Conservation (phyloP, 1,140 invertebrate species). For the Sipha flava region DNA sequence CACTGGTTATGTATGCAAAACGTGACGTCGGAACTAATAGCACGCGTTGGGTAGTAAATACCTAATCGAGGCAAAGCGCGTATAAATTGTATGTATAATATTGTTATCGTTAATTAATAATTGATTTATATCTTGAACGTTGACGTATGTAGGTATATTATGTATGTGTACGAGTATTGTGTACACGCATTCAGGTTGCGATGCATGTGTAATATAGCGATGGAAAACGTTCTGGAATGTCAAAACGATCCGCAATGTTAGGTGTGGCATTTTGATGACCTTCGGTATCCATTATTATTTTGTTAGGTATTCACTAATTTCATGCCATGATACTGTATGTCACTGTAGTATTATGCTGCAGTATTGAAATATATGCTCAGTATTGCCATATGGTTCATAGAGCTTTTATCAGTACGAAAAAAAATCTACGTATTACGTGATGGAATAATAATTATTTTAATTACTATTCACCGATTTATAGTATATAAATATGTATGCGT, state of each 20-base stretch:
- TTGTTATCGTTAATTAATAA: not conserved
- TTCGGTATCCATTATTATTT: constrained; percentile 17
- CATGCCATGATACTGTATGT: not conserved
- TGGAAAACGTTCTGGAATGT: constrained; percentile 30
- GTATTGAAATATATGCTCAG: too few species aligned
- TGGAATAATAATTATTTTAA: not conserved
- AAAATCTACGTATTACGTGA: not conserved
- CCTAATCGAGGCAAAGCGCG: not conserved
- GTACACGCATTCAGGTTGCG: not conserved
- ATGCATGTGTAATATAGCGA: not conserved
- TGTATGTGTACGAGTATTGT: not conserved
- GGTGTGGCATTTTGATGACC: constrained; percentile 28
- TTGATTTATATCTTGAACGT: too few species aligned
- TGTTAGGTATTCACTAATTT: constrained; percentile 9
- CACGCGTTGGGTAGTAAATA: not conserved
- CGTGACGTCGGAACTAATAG: not conserved
- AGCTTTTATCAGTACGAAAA: too few species aligned
- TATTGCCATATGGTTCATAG: too few species aligned
- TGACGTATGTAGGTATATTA: not conserved
- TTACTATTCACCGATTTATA: not conserved
- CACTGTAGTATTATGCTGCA: too few species aligned
- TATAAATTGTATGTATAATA: too few species aligned
- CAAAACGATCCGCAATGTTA: constrained; percentile 9
- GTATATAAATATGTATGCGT: not conserved
- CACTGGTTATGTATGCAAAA: not conserved